Conservation (phyloP, 2,113 vertebrate species). For the Chrysemys picta region DNA sequence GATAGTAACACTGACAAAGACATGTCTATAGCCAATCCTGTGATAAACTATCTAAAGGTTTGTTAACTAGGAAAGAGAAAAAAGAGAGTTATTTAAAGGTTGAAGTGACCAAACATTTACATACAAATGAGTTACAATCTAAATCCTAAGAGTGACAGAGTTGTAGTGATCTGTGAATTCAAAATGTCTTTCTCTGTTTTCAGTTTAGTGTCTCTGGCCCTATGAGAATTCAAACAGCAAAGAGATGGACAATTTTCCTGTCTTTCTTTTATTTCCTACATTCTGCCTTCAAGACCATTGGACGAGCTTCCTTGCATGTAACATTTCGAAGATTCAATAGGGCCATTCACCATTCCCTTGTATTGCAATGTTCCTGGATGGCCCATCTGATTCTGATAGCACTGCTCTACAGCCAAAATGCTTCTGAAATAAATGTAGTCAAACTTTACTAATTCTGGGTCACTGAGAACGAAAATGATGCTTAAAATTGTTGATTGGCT, state of each 20-base stretch:
- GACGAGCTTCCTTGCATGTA: neutral
- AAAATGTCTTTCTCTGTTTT: neutral
- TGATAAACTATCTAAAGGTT: neutral
- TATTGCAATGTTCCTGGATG: neutral
- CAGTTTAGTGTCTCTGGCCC: neutral
- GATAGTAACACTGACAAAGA: neutral
- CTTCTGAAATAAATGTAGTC: too few species aligned
- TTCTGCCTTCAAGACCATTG: neutral
- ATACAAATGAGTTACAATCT: neutral
- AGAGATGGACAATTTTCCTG: neutral
- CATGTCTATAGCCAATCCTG: neutral
- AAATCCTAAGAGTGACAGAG: neutral
- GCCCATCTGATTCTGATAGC: neutral
- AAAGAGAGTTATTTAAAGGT: neutral
- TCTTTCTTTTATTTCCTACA: neutral
- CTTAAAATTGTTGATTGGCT: too few species aligned
- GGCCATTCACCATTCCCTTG: neutral
- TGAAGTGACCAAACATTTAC: neutral
- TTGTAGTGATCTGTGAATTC: neutral
- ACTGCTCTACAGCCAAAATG: too few species aligned
- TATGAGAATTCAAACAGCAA: neutral
- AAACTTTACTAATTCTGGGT: too few species aligned
- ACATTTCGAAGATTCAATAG: neutral
- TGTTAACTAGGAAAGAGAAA: neutral
- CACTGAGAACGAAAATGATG: too few species aligned